phyloP scores from a whole-genome alignment of 2,797 vertebrate species.

The Antrozous pallidus region DNA sequence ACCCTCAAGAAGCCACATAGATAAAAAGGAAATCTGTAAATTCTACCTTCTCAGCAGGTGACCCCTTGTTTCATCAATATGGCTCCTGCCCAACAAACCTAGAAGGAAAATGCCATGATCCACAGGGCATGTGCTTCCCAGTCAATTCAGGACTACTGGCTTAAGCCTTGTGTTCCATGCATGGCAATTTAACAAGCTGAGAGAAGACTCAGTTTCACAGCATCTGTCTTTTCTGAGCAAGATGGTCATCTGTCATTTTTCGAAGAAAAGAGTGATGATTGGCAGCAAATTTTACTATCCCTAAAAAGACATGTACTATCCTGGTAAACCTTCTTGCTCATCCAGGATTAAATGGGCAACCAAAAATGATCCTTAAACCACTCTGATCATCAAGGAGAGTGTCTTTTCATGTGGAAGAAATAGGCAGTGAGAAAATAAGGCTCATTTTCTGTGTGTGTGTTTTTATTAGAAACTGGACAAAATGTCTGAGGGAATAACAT shows the following conservation, averaged over 20 bases:
- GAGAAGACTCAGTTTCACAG: neutral
- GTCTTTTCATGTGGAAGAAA: neutral
- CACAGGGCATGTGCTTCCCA: neutral
- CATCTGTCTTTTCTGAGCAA: neutral
- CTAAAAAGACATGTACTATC: rapidly evolving
- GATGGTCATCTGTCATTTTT: neutral
- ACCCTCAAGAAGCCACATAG: neutral
- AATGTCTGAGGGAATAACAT: no score
- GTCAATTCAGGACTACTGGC: neutral
- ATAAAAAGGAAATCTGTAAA: neutral
- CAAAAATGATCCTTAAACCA: neutral
- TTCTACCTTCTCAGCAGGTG: neutral
- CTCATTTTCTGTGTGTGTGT: neutral
- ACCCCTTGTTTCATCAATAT: neutral
- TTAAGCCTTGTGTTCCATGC: neutral
- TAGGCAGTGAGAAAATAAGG: neutral
- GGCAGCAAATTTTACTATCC: no score
- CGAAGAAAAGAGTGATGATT: neutral
- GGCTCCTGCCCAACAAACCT: no score
- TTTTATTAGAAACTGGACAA: neutral
- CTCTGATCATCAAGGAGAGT: neutral
- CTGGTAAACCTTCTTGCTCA: neutral
- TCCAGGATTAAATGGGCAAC: neutral
- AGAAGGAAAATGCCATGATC: neutral
- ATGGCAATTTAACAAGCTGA: rapidly evolving